Conservation (phyloP, 2,797 vertebrate species). For the Lophotriccus pileatus region DNA sequence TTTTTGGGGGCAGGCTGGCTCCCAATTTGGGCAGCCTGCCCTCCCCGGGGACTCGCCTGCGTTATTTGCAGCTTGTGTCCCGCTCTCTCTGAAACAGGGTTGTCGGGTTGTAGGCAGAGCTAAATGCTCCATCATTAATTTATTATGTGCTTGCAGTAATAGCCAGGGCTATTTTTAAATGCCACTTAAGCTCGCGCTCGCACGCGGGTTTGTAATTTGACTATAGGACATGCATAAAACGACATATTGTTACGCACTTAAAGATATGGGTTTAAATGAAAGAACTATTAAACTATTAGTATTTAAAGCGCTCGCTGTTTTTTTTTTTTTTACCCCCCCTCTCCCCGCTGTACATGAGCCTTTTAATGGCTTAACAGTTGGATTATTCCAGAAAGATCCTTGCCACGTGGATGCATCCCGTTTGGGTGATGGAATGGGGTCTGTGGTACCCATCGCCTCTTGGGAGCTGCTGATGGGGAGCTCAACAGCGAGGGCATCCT, state of each 20-base stretch:
- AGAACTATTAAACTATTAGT: neutral
- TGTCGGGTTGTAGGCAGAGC: neutral
- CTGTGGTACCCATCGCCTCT: fast-evolving
- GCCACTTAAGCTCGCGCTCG: neutral
- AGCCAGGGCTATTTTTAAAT: slow-evolving; percentile 56
- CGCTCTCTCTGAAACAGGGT: neutral
- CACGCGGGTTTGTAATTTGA: slow-evolving; percentile 13
- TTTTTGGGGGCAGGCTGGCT: neutral
- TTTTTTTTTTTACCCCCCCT: too few relatives aligned
- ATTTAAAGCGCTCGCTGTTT: neutral
- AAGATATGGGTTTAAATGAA: neutral
- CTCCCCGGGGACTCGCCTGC: fast-evolving
- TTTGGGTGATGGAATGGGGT: neutral
- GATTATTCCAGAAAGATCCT: neutral
- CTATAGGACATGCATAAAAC: slow-evolving; percentile 20
- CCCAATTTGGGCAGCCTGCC: neutral
- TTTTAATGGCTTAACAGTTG: neutral
- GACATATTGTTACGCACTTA: neutral
- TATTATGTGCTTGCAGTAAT: slow-evolving; percentile 42
- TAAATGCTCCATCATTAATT: slow-evolving; percentile 46
- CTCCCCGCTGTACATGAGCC: fast-evolving
- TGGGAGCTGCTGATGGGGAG: neutral
- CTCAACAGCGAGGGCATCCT: neutral
- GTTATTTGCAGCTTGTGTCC: neutral
- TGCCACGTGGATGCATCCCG: neutral